Base-by-base conservation (phyloP, 1,140 invertebrate genomes). In the Zaprionus gabonicus region DNA sequence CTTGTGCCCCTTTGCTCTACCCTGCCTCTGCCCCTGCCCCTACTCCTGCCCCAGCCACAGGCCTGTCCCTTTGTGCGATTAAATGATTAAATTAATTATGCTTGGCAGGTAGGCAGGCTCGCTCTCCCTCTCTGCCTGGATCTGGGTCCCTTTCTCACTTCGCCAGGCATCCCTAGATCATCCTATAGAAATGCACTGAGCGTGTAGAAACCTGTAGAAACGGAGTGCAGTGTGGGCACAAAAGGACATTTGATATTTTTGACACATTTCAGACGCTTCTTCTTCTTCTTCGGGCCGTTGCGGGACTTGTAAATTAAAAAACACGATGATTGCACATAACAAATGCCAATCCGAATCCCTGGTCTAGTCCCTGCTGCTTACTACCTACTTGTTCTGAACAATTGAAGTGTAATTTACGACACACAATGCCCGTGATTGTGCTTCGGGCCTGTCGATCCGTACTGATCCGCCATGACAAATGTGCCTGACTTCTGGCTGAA, bases 1-100 rank as follows among this genome's bases (percentile, higher is more conserved):
- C 84, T 87, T 87, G 84, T 87, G 84, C 83, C 73, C 56, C 64
- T 72, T 67, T 67, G 63, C 38, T 27, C 38, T 60, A 12, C 58
- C 28, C 31, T 49, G 60, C 53, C 58, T 25, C 34, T 25, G 46
- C 20, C 20, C 46, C 34, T 25, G 46, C 46, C 46, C 46, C 13
- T 31, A 49, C 67, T 82, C 17, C 53, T 44, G 58, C 49, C 36
- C 23, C 59, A 31, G 59, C 46, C 56, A 31, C 51, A 46, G 41
- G n/a, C 38, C n/a, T 31, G 49, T 67, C 78, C 4, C 56, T 38
- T n/a, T 81, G 84, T 76, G 78, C 84, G 81, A 78, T 88, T 84
- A 81, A 87, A 79, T 87, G 84, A 87, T 87, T 88, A 87, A 87
- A 87, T 87, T 87, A 87, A 87, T 87, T 88, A 87, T 87, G 84